Evolutionary conservation across 2,888 invertebrate genomes (phyloP).

Genomic region (Calameuta filiformis): DNA sequence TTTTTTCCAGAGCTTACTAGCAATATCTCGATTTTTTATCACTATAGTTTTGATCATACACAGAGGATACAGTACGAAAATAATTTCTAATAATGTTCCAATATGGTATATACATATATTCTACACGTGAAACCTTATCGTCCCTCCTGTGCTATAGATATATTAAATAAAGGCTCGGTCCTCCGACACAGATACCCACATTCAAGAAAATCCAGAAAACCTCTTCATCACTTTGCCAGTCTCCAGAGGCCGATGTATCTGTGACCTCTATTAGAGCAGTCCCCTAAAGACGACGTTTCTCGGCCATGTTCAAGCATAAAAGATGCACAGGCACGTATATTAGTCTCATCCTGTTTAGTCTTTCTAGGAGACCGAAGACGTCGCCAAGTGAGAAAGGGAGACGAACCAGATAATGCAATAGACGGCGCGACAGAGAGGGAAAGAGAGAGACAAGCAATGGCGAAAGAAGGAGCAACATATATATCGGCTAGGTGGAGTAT

Average conservation of each 20-base stretch:
- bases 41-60: not conserved
- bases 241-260: not conserved
- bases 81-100: not conserved
- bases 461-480: not conserved
- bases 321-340: conserved; percentile 1
- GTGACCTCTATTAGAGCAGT: not conserved
- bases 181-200: not conserved
- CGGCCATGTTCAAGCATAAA: not conserved
- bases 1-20: not conserved
- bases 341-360: conserved; percentile 25
- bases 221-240: not conserved
- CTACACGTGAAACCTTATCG: not conserved
- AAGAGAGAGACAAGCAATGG: conserved; percentile 6
- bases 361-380: conserved; percentile 18
- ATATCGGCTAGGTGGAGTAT: not conserved
- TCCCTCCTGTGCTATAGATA: not conserved
- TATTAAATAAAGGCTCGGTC: not conserved
- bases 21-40: not conserved
- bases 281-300: not conserved
- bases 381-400: conserved; percentile 16
- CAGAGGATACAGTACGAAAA: not conserved
- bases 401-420: conserved; percentile 5
- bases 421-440: conserved; percentile 5
- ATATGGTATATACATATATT: not conserved
- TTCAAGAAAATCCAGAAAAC: not conserved